phyloP scores from a whole-genome alignment of 2,113 vertebrate genomes.

The Notarius quadriscutis region DNA sequence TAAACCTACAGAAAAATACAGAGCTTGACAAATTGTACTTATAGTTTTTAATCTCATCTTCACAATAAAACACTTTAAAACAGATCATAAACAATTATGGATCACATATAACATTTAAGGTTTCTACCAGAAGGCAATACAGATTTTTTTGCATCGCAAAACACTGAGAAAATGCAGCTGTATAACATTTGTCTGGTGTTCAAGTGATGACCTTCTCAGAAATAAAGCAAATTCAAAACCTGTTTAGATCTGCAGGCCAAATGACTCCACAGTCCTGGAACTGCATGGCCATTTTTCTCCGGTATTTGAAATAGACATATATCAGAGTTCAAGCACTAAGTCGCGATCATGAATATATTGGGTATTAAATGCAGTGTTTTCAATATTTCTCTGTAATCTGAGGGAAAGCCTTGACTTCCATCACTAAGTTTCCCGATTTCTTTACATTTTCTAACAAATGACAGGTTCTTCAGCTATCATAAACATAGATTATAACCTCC shows the following conservation, averaged over 20 bases:
- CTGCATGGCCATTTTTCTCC: neutral
- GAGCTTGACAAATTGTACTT: neutral
- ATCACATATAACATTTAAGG: neutral
- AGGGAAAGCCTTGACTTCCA: conserved; percentile 10
- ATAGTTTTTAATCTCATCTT: neutral
- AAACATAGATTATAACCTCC: conserved; percentile 34
- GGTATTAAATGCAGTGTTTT: conserved; percentile 31
- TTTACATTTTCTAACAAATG: conserved; percentile 9
- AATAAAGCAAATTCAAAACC: neutral
- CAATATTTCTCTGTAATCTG: conserved; percentile 27
- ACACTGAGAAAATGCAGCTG: conserved; percentile 10
- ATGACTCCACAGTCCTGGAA: neutral
- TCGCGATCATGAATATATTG: conserved; percentile 10
- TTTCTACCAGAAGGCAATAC: neutral
- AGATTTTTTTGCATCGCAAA: neutral
- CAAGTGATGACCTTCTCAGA: conserved; percentile 15
- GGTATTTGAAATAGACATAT: conserved; percentile 22
- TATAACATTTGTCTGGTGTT: neutral
- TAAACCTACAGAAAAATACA: neutral
- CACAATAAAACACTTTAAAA: neutral
- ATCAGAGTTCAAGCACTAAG: neutral
- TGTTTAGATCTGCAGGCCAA: conserved; percentile 22
- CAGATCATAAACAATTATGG: neutral
- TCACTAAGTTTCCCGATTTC: conserved; percentile 8
- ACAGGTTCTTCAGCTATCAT: conserved; percentile 34